Base-by-base conservation (phyloP, 1,140 invertebrate species). In the Augochlora pura region DNA sequence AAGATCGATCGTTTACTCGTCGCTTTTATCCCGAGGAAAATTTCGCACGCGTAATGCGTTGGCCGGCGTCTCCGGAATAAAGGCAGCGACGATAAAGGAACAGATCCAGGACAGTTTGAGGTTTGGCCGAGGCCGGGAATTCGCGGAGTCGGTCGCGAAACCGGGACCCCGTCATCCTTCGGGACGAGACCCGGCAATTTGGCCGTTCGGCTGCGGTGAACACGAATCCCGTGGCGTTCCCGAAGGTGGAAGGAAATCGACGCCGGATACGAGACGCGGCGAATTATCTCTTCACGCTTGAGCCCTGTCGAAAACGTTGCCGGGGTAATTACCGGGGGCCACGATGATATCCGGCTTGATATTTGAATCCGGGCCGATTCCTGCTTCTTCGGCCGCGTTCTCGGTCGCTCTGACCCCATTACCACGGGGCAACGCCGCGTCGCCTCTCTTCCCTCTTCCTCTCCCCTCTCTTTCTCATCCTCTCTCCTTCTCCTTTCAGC, bases 271-370 rank as follows among this genome's bases (percentile, higher is more conserved):
- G 23, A n/a, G 59, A 49, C 64, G n/a, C 66, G 32, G 54, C 23
- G 79, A 81, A 81, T 81, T 78, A 78, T 78, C 75, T 77, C 67
- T 62, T 70, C 66, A 60, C 52, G 42, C 39, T 25, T 18, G 32
- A n/a, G 18, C n/a, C 64, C 71, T 72, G 54, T 63, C 54, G 27
- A 60, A 39, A 67, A 74, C 54, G 38, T 63, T 46, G 46, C 25
- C 21, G 9, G 9, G 42, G 42, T 76, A 80, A 80, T 80, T 80
- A 68, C 65, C 39, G 21, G 21, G 21, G 70, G 9, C 46, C 46
- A 59, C 69, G 70, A 66, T 25, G 77, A 79, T 79, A 66, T 79
- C 77, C 77, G 70, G 62, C 49, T 73, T 65, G 52, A 73, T 72
- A 64, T 57, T 60, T n/a, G 57, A 38, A n/a, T 62, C 64, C 38